A percentile compares a stretch with the other conserved stretches of the same genome.
Conservation (phyloP, 1,140 invertebrate genomes). For the Zaprionus lachaisei region DNA sequence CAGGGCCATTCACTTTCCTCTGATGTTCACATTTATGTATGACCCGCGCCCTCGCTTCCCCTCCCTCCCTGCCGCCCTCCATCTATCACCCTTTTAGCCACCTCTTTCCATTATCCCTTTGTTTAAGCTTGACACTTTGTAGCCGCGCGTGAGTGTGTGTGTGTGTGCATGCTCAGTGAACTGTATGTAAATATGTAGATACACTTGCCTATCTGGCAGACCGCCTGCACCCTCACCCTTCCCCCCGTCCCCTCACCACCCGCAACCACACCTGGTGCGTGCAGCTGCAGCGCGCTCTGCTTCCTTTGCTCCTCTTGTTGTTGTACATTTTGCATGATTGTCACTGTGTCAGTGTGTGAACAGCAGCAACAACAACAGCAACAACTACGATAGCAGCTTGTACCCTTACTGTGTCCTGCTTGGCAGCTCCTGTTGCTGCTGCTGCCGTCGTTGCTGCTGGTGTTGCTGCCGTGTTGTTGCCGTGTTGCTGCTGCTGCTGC, state of each 20-base stretch:
- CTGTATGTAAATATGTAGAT: constrained; percentile 80
- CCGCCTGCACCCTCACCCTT: constrained; percentile 2
- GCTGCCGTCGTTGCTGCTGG: neutral
- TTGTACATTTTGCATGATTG: constrained; percentile 49
- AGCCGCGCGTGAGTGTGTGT: constrained; percentile 11
- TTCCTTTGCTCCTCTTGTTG: constrained; percentile 11
- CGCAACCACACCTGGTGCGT: constrained; percentile 32
- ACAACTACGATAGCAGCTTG: constrained; percentile 34
- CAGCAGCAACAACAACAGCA: constrained; percentile 9
- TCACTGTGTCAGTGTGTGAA: constrained; percentile 74
- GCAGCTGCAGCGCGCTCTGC: constrained; percentile 27
- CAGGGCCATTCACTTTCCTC: constrained; percentile 64
- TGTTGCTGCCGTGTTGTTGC: constrained; percentile 11
- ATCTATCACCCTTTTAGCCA: constrained; percentile 5
- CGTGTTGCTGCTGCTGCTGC: constrained; percentile 1
- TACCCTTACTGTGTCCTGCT: constrained; percentile 45
- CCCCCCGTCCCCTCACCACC: neutral
- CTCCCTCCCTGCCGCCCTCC: neutral
- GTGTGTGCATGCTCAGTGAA: constrained; percentile 63
- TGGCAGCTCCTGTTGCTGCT: constrained; percentile 9
- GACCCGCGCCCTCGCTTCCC: neutral
- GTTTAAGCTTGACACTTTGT: constrained; percentile 29
- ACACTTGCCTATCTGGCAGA: constrained; percentile 47
- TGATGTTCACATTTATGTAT: constrained; percentile 69
- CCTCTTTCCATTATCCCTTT: constrained; percentile 15